Conservation (phyloP, 2,888 invertebrate species). For the Apeira syringaria region DNA sequence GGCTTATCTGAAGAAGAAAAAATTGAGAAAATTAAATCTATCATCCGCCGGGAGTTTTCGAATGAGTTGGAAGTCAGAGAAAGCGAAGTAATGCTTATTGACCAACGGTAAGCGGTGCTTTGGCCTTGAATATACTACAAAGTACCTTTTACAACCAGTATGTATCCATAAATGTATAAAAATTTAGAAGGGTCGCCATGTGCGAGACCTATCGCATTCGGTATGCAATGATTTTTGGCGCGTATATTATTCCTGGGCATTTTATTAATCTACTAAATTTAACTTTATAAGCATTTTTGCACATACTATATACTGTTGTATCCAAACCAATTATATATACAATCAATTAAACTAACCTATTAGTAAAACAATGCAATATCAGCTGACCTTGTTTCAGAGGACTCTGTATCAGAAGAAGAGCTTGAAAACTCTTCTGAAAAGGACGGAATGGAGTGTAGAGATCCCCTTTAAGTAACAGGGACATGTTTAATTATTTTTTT, state of each 20-base stretch:
- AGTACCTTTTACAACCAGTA: constrained; percentile 1
- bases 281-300: too few species aligned
- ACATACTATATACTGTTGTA: too few species aligned
- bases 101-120: constrained; percentile 81
- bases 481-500: too few species aligned
- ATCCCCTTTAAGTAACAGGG: too few species aligned
- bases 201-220: constrained; percentile 14
- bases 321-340: too few species aligned
- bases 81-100: constrained; percentile 87
- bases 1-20: constrained; percentile 62
- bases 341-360: too few species aligned
- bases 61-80: constrained; percentile 87
- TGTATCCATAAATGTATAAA: neutral
- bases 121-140: constrained; percentile 16
- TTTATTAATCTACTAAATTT: too few species aligned
- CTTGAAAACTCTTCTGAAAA: too few species aligned
- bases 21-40: constrained; percentile 79
- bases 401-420: too few species aligned
- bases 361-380: too few species aligned
- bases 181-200: constrained; percentile 26
- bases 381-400: too few species aligned
- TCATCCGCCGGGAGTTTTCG: constrained; percentile 89
- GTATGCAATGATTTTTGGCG: constrained; percentile 16
- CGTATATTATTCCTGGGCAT: constrained; percentile 3
- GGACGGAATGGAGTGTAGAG: too few species aligned